Base-by-base conservation (phyloP, 1,140 invertebrate genomes). In the Listronotus bonariensis region DNA sequence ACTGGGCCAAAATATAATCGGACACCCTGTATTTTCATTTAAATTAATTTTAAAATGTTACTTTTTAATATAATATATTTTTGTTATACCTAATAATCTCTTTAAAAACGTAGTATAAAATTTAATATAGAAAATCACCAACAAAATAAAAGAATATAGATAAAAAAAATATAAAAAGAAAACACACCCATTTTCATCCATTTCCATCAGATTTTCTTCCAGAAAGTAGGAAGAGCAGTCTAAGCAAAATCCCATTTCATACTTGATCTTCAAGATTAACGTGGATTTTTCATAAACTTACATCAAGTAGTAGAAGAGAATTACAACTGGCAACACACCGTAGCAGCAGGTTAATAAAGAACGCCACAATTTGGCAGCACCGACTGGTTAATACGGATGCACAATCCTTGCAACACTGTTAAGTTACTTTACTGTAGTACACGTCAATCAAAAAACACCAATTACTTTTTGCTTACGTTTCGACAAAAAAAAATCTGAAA, bases 161-260 rank as follows among this genome's bases (percentile, higher is more conserved):
- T 9, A n/a, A 36, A 36, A 7, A 48, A 48, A 48, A 18, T 26
- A 48, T n/a, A 14, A 20, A 48, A 48, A 48, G 7, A 20, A 62
- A 45, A 62, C 59, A 62, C 59, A 62, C 59, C 59, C 59, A 62
- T 62, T 62, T 62, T 62, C 59, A 62, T 62, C 59, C 59, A 62
- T 62, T n/a, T 62, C 59, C 59, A 53, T 49, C 48, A 62, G 59
- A 62, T 42, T 62, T 53, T 62, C 59, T 31, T 54, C n/a, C 38
- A 32, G 51, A 62, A 62, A 62, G 59, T 62, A 62, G 49, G 49
- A 62, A 62, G 59, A 62, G 42, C 40, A 53, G 48, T 20, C 59
- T 62, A 62, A 20, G 26, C 45, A 62, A 62, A 62, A 62, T 62
- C 59, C 59, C 59, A 62, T 62, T 62, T 62, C 59, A 62, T 62